These are phyloP conservation scores for Chaitophorus viminalis DNA, from an alignment of 2,888 invertebrate species.

Conservation along the genomic window DNA sequence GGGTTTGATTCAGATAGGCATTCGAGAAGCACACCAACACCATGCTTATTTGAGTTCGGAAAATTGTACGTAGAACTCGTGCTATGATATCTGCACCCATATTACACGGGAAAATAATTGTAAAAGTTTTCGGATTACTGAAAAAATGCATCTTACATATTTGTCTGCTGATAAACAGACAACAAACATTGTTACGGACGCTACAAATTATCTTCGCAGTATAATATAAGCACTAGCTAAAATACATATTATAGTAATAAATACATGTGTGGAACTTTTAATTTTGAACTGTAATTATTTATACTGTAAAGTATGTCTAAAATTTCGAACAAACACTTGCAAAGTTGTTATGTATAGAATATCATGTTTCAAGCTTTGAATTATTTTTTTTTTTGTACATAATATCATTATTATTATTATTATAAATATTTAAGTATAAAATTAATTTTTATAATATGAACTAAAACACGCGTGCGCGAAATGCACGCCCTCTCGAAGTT, in stretches of 20 bases:
- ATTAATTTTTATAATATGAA: not conserved
- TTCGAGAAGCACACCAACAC: too few relatives aligned
- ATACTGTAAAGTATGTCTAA: not conserved
- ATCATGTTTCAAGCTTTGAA: not conserved
- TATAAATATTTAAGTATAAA: not conserved
- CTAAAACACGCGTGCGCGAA: not conserved
- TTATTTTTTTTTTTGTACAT: not conserved
- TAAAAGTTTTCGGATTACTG: constrained; percentile 5
- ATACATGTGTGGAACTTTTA: not conserved
- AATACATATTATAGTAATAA: not conserved
- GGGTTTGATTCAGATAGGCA: too few relatives aligned
- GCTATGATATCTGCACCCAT: not conserved
- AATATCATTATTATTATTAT: not conserved
- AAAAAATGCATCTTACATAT: not conserved
- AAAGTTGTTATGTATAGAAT: not conserved
- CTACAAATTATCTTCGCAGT: not conserved
- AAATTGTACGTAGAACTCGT: not conserved
- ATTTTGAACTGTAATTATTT: not conserved
- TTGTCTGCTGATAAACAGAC: not conserved
- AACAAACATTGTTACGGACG: not conserved
- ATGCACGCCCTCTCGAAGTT: too few relatives aligned
- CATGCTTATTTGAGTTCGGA: not conserved
- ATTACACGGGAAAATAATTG: constrained; percentile 3
- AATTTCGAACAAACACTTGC: not conserved
- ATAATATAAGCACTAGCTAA: too few relatives aligned